These are phyloP conservation scores for Crepidodera aurea DNA, from an alignment of 2,888 invertebrate genomes.

Conservation along the genomic window DNA sequence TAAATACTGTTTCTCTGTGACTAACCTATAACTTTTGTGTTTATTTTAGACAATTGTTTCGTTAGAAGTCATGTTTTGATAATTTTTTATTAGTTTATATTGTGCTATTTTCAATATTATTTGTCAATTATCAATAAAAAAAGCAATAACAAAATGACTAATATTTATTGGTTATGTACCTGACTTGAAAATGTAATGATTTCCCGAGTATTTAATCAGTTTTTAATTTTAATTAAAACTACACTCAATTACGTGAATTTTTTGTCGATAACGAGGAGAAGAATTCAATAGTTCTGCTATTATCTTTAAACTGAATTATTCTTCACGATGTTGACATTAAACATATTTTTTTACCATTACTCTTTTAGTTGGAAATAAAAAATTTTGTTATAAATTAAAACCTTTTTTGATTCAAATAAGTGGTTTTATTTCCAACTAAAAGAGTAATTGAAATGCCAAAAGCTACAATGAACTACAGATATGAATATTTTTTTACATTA, in stretches of 20 bases:
- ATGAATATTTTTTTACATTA: too few relatives aligned
- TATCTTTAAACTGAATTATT: constrained; percentile 2
- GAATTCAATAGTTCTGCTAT: constrained; percentile 1
- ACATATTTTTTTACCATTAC: too few relatives aligned
- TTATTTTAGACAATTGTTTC: too few relatives aligned
- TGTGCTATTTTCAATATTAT: constrained; percentile 7
- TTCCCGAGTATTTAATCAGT: constrained; percentile 6
- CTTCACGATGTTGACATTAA: constrained; percentile 1
- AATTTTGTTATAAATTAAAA: too few relatives aligned
- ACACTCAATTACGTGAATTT: constrained; percentile 8
- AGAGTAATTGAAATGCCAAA: too few relatives aligned
- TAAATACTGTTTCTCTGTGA: too few relatives aligned
- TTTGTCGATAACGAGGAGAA: constrained; percentile 1
- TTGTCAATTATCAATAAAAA: constrained; percentile 2
- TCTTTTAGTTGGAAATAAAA: too few relatives aligned
- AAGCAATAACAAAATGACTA: constrained; percentile 18
- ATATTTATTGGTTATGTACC: constrained; percentile 13
- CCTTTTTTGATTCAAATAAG: too few relatives aligned
- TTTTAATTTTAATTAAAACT: constrained; percentile 14
- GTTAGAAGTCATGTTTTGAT: constrained; percentile 1
- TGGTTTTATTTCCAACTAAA: too few relatives aligned
- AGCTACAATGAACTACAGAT: too few relatives aligned
- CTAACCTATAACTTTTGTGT: too few relatives aligned
- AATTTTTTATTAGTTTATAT: constrained; percentile 5
- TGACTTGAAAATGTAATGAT: constrained; percentile 20